Conservation (phyloP, 2,797 vertebrate genomes). For the Myripristis murdjan region DNA sequence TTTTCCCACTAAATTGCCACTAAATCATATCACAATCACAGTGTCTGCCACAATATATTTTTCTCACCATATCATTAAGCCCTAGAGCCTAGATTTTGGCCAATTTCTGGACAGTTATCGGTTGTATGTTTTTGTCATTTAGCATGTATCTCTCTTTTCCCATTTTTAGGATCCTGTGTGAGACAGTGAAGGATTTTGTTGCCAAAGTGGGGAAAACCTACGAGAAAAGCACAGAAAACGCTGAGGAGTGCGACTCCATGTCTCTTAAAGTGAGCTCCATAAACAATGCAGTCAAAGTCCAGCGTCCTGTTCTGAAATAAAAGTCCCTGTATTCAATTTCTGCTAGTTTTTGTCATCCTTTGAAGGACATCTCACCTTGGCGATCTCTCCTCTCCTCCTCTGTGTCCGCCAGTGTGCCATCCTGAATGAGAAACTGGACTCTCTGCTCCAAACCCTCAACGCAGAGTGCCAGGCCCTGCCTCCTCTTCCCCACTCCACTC, state of each 20-base stretch:
- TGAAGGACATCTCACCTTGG: background rate
- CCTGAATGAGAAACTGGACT: slow-evolving; percentile 96
- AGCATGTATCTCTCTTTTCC: background rate
- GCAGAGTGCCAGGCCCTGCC: slow-evolving; percentile 87
- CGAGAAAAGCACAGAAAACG: slow-evolving; percentile 91
- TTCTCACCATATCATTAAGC: no score
- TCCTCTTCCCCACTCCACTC: slow-evolving; percentile 79
- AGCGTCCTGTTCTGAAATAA: background rate
- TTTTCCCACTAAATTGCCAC: no score
- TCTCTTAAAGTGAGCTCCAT: slow-evolving; percentile 91
- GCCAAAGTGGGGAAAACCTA: slow-evolving; percentile 96
- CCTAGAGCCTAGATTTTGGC: no score
- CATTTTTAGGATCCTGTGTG: slow-evolving; percentile 92
- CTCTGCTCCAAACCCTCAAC: slow-evolving; percentile 93
- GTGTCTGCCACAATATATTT: no score
- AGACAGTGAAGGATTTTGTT: slow-evolving; percentile 98
- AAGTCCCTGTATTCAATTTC: background rate
- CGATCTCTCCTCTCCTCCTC: background rate
- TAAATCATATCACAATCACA: no score
- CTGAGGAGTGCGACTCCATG: slow-evolving; percentile 92
- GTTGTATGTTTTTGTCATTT: no score
- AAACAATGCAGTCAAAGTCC: background rate
- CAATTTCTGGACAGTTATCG: no score
- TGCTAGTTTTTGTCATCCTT: background rate
- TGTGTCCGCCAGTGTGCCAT: slow-evolving; percentile 87